A percentile compares a stretch with the other conserved stretches of the same genome.
phyloP scores from a whole-genome alignment of 2,888 invertebrate genomes.

The Hypomecis atomaria region DNA sequence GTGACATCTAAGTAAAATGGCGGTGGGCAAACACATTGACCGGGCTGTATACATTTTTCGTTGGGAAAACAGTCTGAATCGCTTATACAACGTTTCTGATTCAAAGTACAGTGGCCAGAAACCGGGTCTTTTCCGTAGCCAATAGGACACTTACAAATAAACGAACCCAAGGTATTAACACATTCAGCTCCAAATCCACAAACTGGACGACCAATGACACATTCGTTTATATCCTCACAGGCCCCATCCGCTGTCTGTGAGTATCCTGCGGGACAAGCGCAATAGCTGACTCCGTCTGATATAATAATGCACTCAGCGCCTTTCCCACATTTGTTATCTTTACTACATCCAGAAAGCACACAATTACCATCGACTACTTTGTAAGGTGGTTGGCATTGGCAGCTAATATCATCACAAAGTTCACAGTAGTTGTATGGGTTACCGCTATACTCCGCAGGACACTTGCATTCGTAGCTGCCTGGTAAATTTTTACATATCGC shows the following conservation, averaged over 20 bases:
- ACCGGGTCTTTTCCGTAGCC: slow-evolving; percentile 93
- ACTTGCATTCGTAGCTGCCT: slow-evolving; percentile 96
- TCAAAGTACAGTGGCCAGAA: slow-evolving; percentile 92
- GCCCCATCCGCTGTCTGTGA: slow-evolving; percentile 90
- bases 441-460: slow-evolving; percentile 94
- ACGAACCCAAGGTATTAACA: slow-evolving; percentile 90
- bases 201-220: slow-evolving; percentile 88
- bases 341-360: slow-evolving; percentile 92
- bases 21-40: slow-evolving; percentile 95
- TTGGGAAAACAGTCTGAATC: slow-evolving; percentile 94
- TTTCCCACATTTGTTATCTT: slow-evolving; percentile 91
- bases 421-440: slow-evolving; percentile 95
- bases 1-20: slow-evolving; percentile 94
- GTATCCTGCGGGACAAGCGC: slow-evolving; percentile 95
- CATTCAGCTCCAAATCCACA: slow-evolving; percentile 96
- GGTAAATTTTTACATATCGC: slow-evolving; percentile 96
- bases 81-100: slow-evolving; percentile 91
- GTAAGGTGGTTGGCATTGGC: slow-evolving; percentile 95
- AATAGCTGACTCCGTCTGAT: slow-evolving; percentile 95
- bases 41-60: slow-evolving; percentile 96
- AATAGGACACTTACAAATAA: slow-evolving; percentile 91
- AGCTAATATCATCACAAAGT: slow-evolving; percentile 92
- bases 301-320: slow-evolving; percentile 96
- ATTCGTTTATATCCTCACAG: slow-evolving; percentile 95
- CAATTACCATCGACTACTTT: slow-evolving; percentile 93